A percentile compares a stretch with the other conserved stretches of the same genome.
phyloP scores from a whole-genome alignment of 1,140 invertebrate species.

The Eueides isabella region DNA sequence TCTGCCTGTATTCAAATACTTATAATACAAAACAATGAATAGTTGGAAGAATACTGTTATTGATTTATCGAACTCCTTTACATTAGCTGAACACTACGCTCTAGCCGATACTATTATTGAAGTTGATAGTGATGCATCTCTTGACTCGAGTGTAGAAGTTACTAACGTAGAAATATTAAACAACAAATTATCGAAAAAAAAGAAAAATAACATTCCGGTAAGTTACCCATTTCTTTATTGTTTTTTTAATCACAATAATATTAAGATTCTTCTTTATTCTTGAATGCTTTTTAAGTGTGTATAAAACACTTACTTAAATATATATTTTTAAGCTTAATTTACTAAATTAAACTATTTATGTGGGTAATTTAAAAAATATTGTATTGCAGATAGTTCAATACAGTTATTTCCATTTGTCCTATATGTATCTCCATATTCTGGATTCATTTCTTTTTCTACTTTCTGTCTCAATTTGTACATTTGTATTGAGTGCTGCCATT shows the following conservation, averaged over 20 bases:
- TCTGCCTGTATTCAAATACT: neutral
- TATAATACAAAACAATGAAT: neutral
- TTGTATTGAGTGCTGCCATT: too few relatives aligned
- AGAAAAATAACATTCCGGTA: neutral
- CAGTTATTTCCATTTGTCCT: too few relatives aligned
- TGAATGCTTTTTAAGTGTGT: too few relatives aligned
- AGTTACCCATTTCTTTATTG: neutral
- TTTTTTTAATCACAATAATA: neutral
- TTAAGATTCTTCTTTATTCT: neutral
- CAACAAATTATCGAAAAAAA: neutral
- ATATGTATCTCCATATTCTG: too few relatives aligned
- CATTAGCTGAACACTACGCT: slow-evolving; percentile 17
- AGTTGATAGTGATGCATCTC: slow-evolving; percentile 29
- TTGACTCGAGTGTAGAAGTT: slow-evolving; percentile 7
- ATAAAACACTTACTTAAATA: neutral
- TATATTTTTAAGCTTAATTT: neutral
- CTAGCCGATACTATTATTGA: slow-evolving; percentile 26
- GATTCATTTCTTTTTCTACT: neutral
- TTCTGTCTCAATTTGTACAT: neutral
- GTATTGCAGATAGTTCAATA: neutral
- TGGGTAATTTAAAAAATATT: neutral
- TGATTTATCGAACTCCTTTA: slow-evolving; percentile 31
- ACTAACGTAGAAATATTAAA: neutral
- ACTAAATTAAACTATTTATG: neutral
- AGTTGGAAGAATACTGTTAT: slow-evolving; percentile 12